Conservation (phyloP, 1,140 invertebrate species). For the Drosophila murphyi region DNA sequence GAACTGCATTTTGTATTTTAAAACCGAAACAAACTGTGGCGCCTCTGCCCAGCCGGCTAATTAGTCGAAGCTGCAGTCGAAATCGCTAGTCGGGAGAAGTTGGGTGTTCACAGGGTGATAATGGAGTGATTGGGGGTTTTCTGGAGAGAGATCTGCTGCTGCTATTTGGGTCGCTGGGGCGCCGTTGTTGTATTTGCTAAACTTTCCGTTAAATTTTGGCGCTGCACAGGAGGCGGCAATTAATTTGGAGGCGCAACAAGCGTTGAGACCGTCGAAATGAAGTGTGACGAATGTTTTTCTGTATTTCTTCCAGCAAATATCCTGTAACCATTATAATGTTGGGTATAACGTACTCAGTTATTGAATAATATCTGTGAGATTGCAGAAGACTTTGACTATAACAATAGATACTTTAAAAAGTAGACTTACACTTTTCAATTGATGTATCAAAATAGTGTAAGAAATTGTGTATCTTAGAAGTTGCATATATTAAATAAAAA, state of each 20-base stretch:
- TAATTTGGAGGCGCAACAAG: slow-evolving; percentile 82
- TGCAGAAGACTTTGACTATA: no score
- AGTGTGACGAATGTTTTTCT: slow-evolving; percentile 60
- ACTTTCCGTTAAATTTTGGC: slow-evolving; percentile 81
- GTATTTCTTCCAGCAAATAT: neutral
- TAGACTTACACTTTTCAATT: no score
- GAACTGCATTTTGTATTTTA: slow-evolving; percentile 2
- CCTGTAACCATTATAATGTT: neutral
- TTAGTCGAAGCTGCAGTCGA: slow-evolving; percentile 57
- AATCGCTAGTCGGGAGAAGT: neutral
- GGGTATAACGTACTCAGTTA: no score
- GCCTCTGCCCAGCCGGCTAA: slow-evolving; percentile 70
- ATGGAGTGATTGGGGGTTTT: neutral
- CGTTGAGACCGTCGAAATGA: slow-evolving; percentile 77
- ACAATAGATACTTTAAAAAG: no score
- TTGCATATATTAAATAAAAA: no score
- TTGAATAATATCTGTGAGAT: no score
- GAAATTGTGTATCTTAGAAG: no score
- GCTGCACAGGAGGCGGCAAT: slow-evolving; percentile 77
- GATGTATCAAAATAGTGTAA: no score
- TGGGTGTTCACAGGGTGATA: neutral
- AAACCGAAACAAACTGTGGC: slow-evolving; percentile 52
- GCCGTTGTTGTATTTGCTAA: slow-evolving; percentile 71
- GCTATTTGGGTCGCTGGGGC: slow-evolving; percentile 16
- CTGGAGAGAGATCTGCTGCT: neutral